These are phyloP conservation scores for Venturia canescens DNA, from an alignment of 1,140 invertebrate species.

Conservation along the genomic window DNA sequence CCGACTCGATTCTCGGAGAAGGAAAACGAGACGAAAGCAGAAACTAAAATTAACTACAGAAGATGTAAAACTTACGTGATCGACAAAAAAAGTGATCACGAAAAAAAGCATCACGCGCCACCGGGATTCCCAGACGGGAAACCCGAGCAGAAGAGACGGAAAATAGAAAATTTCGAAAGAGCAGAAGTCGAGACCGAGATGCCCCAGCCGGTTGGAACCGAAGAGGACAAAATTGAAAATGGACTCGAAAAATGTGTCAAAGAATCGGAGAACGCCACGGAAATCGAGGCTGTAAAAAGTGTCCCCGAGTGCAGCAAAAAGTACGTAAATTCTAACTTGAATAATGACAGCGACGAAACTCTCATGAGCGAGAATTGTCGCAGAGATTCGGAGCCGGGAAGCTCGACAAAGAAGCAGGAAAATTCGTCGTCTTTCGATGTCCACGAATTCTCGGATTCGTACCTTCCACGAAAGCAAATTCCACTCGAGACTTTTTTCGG, in stretches of 20 bases:
- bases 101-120: background rate
- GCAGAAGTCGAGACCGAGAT: too few species aligned
- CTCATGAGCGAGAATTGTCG: constrained; percentile 2
- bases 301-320: constrained; percentile 47
- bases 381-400: background rate
- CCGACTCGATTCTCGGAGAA: background rate
- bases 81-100: constrained; percentile 20
- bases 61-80: constrained; percentile 52
- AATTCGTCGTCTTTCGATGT: constrained; percentile 8
- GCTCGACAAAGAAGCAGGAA: background rate
- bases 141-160: constrained; percentile 20
- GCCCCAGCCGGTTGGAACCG: too few species aligned
- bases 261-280: background rate
- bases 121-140: constrained; percentile 31
- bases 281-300: background rate
- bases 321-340: constrained; percentile 41
- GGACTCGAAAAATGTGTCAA: background rate
- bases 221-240: too few species aligned
- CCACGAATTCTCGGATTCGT: constrained; percentile 23
- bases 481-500: background rate
- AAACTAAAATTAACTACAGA: background rate
- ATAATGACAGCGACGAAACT: constrained; percentile 50
- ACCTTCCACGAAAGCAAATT: background rate
- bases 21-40: constrained; percentile 4
- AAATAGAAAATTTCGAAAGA: background rate